A percentile compares a stretch with the other conserved stretches of the same genome.
phyloP scores from a whole-genome alignment of 2,113 vertebrate genomes.

The Thalassoma bifasciatum region DNA sequence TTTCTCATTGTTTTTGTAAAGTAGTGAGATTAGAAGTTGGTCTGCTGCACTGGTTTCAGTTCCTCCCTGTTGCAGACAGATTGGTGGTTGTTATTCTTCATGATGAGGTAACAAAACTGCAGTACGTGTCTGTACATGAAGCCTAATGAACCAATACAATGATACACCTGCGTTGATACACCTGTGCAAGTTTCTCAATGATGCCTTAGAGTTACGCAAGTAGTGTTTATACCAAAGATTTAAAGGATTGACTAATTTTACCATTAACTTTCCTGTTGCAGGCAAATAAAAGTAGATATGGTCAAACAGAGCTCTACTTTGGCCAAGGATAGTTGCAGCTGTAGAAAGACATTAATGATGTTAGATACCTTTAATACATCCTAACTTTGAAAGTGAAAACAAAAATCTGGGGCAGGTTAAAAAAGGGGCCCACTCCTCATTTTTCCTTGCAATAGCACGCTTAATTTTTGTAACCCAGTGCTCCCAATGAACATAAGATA shows the following conservation, averaged over 20 bases:
- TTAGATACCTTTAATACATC: no score
- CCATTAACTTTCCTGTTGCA: neutral
- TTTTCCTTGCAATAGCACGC: neutral
- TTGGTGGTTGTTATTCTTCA: constrained; percentile 19
- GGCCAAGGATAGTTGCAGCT: neutral
- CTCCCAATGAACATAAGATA: no score
- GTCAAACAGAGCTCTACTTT: no score
- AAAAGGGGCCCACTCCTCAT: neutral
- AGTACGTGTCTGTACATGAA: constrained; percentile 60
- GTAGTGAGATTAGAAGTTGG: constrained; percentile 1
- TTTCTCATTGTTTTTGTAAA: constrained; percentile 35
- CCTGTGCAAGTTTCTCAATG: constrained; percentile 27
- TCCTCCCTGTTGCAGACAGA: constrained; percentile 11
- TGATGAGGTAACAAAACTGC: constrained; percentile 47
- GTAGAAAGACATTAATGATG: no score
- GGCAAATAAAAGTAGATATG: no score
- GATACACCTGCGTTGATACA: constrained; percentile 60
- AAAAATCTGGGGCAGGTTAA: neutral
- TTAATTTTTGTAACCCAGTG: neutral
- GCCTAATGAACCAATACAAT: constrained; percentile 34
- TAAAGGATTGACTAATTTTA: no score
- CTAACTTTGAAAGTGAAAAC: no score
- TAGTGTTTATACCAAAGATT: neutral
- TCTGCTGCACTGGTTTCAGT: constrained; percentile 33
- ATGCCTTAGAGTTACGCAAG: neutral